Percentiles rank a stretch among this genome's conserved stretches.
These are phyloP conservation scores for Pseudois nayaur DNA, from an alignment of 2,113 vertebrate species.

Conservation along the genomic window DNA sequence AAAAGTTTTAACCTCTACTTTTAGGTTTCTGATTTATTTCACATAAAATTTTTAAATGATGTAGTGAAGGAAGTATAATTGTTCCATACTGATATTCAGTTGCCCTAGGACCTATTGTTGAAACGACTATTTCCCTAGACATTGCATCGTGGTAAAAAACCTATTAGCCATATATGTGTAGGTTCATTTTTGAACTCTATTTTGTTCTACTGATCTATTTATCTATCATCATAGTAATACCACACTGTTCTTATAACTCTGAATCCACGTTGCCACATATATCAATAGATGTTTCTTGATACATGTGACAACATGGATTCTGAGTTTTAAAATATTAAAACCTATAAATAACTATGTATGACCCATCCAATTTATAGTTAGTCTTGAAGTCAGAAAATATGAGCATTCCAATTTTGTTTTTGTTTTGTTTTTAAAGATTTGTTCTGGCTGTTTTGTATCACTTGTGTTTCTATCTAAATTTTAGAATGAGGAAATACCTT, in stretches of 20 bases:
- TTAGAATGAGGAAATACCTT: background rate
- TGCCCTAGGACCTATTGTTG: background rate
- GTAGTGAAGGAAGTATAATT: background rate
- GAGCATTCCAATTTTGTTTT: background rate
- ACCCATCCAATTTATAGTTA: background rate
- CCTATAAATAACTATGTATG: background rate
- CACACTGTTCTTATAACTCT: background rate
- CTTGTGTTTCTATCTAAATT: background rate
- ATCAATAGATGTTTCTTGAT: background rate
- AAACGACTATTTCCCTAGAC: background rate
- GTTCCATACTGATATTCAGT: background rate
- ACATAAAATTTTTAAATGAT: background rate
- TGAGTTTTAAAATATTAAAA: background rate
- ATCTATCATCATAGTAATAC: background rate
- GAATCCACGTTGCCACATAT: background rate
- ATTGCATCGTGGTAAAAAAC: background rate
- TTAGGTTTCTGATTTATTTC: background rate
- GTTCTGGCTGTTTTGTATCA: background rate
- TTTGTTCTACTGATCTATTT: background rate
- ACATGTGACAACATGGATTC: background rate
- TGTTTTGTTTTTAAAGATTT: background rate
- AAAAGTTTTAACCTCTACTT: background rate
- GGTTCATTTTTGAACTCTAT: background rate
- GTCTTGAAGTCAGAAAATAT: background rate
- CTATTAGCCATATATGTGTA: background rate